A percentile compares a stretch with the other conserved stretches of the same genome.
Evolutionary conservation across 2,888 invertebrate species (phyloP).

Genomic region (Cephus runcator): DNA sequence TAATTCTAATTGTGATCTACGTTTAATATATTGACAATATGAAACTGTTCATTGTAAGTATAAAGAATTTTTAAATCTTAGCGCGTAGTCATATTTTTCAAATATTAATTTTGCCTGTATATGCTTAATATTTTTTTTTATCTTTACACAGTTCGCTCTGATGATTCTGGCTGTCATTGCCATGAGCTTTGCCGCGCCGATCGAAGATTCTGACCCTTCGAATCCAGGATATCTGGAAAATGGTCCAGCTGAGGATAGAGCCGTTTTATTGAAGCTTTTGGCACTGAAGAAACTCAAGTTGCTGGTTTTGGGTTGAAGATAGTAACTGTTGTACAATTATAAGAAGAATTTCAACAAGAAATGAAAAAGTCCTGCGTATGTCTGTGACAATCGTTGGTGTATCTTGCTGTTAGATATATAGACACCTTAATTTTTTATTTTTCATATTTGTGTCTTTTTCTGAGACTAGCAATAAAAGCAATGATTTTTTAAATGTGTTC

Average conservation of each 20-base stretch:
- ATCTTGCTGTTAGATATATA: neutral
- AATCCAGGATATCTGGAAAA: conserved; percentile 15
- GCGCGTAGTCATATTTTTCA: neutral
- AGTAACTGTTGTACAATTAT: neutral
- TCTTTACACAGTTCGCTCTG: conserved; percentile 6
- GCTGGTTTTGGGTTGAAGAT: conserved; percentile 5
- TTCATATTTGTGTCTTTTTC: neutral
- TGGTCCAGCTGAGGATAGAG: conserved; percentile 8
- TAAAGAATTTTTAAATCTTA: neutral
- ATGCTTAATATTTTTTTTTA: neutral
- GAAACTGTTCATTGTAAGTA: neutral
- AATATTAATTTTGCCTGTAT: neutral
- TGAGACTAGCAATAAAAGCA: neutral
- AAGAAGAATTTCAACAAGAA: neutral
- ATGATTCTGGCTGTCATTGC: conserved; percentile 2
- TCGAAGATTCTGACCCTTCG: conserved; percentile 14
- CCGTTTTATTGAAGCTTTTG: conserved; percentile 2
- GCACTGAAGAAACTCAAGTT: conserved; percentile 4
- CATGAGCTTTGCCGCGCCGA: conserved; percentile 7
- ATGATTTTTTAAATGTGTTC: neutral
- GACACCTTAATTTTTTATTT: neutral
- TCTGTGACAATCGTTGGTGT: neutral
- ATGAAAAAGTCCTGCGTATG: neutral
- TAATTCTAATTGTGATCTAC: neutral
- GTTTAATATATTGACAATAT: neutral